Percentiles rank a stretch among this genome's conserved stretches.
Evolutionary conservation across 2,888 invertebrate species (phyloP).

Genomic region (Scaptomyza tumidula): DNA sequence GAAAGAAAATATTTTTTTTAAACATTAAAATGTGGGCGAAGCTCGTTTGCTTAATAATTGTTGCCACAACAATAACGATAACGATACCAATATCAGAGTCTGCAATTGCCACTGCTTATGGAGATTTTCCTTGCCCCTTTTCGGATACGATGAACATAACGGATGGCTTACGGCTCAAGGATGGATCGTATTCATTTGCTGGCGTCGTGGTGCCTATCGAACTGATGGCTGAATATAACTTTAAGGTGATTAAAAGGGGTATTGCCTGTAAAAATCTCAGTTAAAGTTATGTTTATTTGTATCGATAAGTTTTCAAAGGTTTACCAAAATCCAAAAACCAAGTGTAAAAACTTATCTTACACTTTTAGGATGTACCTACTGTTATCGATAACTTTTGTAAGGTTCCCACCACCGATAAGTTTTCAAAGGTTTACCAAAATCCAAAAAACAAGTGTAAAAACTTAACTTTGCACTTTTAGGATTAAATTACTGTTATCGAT

Average conservation of each 20-base stretch:
- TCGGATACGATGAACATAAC: slow-evolving; percentile 81
- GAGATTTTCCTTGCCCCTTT: slow-evolving; percentile 73
- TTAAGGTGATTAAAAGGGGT: slow-evolving; percentile 43
- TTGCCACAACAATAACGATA: slow-evolving; percentile 12
- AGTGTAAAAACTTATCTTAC: too few relatives aligned
- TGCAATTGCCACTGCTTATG: not conserved
- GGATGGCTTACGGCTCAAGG: slow-evolving; percentile 69
- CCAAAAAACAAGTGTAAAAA: too few relatives aligned
- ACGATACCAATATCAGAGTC: not conserved
- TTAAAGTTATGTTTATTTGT: too few relatives aligned
- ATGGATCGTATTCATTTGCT: slow-evolving; percentile 80
- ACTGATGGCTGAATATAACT: slow-evolving; percentile 72
- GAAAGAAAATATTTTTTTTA: slow-evolving; percentile 5
- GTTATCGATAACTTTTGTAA: too few relatives aligned
- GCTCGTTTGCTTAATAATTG: slow-evolving; percentile 25
- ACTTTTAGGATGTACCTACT: too few relatives aligned
- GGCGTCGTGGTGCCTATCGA: slow-evolving; percentile 75
- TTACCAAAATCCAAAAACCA: too few relatives aligned
- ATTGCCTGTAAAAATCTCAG: too few relatives aligned
- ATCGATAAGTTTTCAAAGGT: too few relatives aligned
- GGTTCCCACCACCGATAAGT: too few relatives aligned
- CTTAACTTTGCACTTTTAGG: too few relatives aligned
- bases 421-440: too few relatives aligned
- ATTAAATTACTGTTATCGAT: too few relatives aligned
- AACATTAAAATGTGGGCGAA: slow-evolving; percentile 38